Percentiles rank a stretch among this genome's conserved stretches.
phyloP scores from a whole-genome alignment of 2,888 invertebrate species.

The Epicampocera succincta region DNA sequence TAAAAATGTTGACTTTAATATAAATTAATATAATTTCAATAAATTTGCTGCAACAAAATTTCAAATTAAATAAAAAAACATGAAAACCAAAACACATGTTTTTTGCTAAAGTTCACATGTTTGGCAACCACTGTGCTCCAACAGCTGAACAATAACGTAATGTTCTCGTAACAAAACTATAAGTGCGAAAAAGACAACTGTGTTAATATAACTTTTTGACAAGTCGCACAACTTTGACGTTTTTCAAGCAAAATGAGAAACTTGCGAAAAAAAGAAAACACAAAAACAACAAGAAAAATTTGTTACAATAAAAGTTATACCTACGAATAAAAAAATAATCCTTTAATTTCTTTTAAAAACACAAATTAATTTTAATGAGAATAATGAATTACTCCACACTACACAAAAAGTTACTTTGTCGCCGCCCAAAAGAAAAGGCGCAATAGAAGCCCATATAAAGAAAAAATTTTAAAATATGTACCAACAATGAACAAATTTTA shows the following conservation, averaged over 20 bases:
- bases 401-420: neutral
- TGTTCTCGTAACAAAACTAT: neutral
- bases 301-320: neutral
- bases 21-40: neutral
- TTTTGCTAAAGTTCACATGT: constrained; percentile 30
- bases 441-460: constrained; percentile 18
- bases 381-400: neutral
- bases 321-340: neutral
- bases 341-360: neutral
- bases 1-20: no score
- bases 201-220: constrained; percentile 15
- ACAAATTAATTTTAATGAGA: neutral
- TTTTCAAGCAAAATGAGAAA: constrained; percentile 17
- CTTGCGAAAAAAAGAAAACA: constrained; percentile 19
- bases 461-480: constrained; percentile 9
- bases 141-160: constrained; percentile 46
- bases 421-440: constrained; percentile 4
- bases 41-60: neutral
- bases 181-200: constrained; percentile 46
- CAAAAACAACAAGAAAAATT: constrained; percentile 25
- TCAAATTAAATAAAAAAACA: constrained; percentile 36
- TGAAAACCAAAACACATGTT: constrained; percentile 56
- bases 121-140: constrained; percentile 59
- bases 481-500: constrained; percentile 30
- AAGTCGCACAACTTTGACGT: constrained; percentile 48